Evolutionary conservation across 2,888 invertebrate species (phyloP), one percentile per base, ranked within the genome.

Genomic region (Anthoptus insignis): DNA sequence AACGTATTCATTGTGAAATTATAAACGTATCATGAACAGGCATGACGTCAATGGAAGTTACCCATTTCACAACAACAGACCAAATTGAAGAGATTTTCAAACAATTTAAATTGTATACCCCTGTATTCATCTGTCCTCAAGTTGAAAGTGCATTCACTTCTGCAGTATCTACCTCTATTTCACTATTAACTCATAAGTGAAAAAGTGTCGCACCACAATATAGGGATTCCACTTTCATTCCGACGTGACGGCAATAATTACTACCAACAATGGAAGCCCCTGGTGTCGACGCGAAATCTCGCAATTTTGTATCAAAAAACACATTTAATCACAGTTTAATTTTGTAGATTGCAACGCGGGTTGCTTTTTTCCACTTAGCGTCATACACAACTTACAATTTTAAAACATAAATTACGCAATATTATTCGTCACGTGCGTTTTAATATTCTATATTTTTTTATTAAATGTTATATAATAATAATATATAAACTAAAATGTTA

Each of bases 271-370:
- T 50, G 29, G 56, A 22, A 47, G 21, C 29, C 63, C 39, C 63
- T 24, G 63, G 63, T 64, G 57, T 64, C 56, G 39, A 34, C 50
- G 63, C 50, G 49, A 49, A 57, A 56, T 39, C 74, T 72, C 70
- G 73, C 74, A 78, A 75, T 79, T n/a, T 76, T 74, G 73, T 73
- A 71, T 80, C 73, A 72, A 76, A 81, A 81, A 84, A 84, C 80
- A 74, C 85, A 84, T 86, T 87, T 86, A 86, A 86, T 86, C 86
- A 82, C 81, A 74, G 76, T 83, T 82, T 84, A 86, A 86, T 86
- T 83, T 81, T 75, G 73, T 77, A 79, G 81, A 84, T 86, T 84
- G 85, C 82, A 72, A 76, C 66, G 67, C 67, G 73, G 67, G 72
- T 67, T 59, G 72, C 59, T 76, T 65, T 61, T 65, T 73, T 81